Base-by-base conservation (phyloP, 2,888 invertebrate genomes). In the Acholoe squamosa region DNA sequence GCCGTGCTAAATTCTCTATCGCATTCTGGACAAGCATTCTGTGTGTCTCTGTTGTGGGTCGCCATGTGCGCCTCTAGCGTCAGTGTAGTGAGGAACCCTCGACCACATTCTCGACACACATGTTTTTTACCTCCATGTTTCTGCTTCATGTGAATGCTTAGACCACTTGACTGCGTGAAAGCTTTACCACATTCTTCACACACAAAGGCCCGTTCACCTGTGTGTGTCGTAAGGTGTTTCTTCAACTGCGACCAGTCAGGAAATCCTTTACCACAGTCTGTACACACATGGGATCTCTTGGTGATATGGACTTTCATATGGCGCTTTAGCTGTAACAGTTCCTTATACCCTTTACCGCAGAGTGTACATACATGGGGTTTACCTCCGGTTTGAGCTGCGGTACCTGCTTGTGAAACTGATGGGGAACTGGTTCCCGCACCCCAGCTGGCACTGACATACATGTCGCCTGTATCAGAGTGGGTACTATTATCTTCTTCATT, bases 61-160 rank as follows among this genome's bases (percentile, higher is more conserved):
- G 0, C 3, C 5, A 95, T 95, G 93, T 96, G 96, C 76, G 96
- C 96, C 91, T 19, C 22, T 19, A 33, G 22, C 56, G n/a, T 19
- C 10, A 1, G 19, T 25, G 10, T 54, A 1, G n/a, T 19, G 1
- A n/a, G n/a, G 56, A 56, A 61, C 3, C 61, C 54, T 28, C 28
- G 22, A 3, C 54, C 88, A 56, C 88, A 61, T 1, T 25, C 56
- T 16, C 43, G 10, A 43, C 43, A 43, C 43, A 43, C 10, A 10
- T 43, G 43, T 43, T 43, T 43, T 7, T 10, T 10, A 3, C 43
- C 43, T 10, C 5, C 5, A 10, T 43, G 43, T 43, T 43, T 43
- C 43, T 7, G 43, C 43, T 43, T 76, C 25, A 76, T 76, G 76
- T 76, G 76, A 5, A n/a, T 5, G 25, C 25, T 25, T 7, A 76